Conservation (phyloP, 2,888 invertebrate species). For the Venustoraphidia nigricollis region DNA sequence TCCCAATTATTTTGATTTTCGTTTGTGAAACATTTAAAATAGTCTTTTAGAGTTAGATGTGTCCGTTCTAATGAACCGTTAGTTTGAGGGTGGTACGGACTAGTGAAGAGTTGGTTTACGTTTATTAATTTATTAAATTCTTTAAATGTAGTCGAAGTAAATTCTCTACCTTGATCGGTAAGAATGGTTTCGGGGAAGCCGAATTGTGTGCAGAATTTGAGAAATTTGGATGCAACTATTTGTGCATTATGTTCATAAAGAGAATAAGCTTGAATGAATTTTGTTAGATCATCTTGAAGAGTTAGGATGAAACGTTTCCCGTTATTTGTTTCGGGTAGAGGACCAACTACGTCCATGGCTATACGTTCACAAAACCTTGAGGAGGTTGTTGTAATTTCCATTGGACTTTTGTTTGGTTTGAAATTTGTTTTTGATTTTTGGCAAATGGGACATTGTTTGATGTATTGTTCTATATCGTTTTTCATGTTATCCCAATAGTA, state of each 20-base stretch:
- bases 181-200: background rate
- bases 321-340: constrained; percentile 10
- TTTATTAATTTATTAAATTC: constrained; percentile 13
- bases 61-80: constrained; percentile 16
- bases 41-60: constrained; percentile 15
- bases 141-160: constrained; percentile 11
- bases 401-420: too few relatives aligned
- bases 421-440: background rate
- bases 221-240: constrained; percentile 14
- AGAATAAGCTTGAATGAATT: constrained; percentile 14
- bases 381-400: constrained; percentile 13
- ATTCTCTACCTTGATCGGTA: background rate
- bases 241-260: constrained; percentile 14
- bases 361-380: constrained; percentile 13
- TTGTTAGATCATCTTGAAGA: constrained; percentile 15
- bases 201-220: constrained; percentile 9
- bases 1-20: constrained; percentile 16
- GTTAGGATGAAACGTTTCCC: constrained; percentile 16
- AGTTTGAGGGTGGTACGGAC: constrained; percentile 13
- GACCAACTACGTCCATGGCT: constrained; percentile 16
- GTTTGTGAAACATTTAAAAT: constrained; percentile 14
- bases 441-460: background rate
- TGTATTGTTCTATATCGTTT: too few relatives aligned
- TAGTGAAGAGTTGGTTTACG: constrained; percentile 9
- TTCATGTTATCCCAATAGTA: background rate